These are phyloP conservation scores for Labeo catla DNA, from an alignment of 2,113 vertebrate genomes.

Conservation along the genomic window DNA sequence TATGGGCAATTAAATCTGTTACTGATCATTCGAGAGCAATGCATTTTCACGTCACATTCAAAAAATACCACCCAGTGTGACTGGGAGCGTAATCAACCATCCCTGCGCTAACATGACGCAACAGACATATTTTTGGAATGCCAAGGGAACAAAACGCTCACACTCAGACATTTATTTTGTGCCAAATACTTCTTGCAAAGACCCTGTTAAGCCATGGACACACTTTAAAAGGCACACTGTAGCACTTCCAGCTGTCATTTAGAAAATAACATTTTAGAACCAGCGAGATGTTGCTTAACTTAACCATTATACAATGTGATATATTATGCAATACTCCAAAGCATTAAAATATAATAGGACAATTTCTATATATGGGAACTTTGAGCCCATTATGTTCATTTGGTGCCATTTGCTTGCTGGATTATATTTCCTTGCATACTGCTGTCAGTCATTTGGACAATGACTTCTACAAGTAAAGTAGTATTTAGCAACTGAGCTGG, in stretches of 20 bases:
- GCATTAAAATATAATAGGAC: neutral
- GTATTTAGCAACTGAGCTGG: slow-evolving; percentile 34
- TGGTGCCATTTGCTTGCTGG: neutral
- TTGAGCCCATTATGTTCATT: neutral
- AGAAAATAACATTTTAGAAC: neutral
- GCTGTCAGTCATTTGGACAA: slow-evolving; percentile 4
- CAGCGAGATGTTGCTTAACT: neutral
- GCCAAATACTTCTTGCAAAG: slow-evolving; percentile 37
- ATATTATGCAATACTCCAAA: neutral
- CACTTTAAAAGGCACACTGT: slow-evolving; percentile 5
- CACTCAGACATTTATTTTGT: slow-evolving; percentile 23
- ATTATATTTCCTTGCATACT: neutral
- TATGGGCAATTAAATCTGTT: neutral
- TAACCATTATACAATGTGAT: slow-evolving; percentile 6
- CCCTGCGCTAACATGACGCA: neutral
- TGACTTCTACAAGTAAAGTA: neutral
- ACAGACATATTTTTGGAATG: slow-evolving; percentile 31
- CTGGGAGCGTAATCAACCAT: neutral
- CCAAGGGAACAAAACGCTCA: slow-evolving; percentile 28
- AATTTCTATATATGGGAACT: neutral
- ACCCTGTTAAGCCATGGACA: slow-evolving; percentile 26
- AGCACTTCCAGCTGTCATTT: slow-evolving; percentile 25
- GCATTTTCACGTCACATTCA: neutral
- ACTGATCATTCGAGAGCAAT: slow-evolving; percentile 3
- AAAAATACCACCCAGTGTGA: slow-evolving; percentile 5